Evolutionary conservation across 1,140 invertebrate species (phyloP).

Genomic region (Micrasema minimum): DNA sequence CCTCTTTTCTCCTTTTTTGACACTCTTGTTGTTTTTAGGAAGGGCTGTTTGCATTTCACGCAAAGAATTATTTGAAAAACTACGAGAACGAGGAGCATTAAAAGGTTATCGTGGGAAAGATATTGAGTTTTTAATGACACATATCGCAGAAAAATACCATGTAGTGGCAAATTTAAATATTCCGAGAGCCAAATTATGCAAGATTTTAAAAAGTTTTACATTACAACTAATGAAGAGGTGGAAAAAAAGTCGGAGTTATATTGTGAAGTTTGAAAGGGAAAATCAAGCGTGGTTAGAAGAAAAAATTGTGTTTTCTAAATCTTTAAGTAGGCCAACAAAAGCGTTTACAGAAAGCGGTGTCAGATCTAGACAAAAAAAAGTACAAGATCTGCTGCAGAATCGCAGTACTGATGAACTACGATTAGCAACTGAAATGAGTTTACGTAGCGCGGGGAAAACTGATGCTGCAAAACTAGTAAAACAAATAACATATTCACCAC

Average conservation of each 20-base stretch:
- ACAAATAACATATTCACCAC: conserved; percentile 1
- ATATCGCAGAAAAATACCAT: not conserved
- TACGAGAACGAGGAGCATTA: not conserved
- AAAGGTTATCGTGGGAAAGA: not conserved
- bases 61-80: not conserved
- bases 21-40: not conserved
- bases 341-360: not conserved
- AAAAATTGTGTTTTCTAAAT: not conserved
- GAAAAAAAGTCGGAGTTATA: not conserved
- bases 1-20: not conserved
- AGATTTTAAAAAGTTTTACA: not conserved
- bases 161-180: not conserved
- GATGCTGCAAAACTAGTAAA: not conserved
- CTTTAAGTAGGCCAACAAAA: not conserved
- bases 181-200: not conserved
- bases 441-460: not conserved
- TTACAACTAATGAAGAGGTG: not conserved
- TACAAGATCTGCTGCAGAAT: not conserved
- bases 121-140: not conserved
- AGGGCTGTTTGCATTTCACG: not conserved
- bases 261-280: not conserved
- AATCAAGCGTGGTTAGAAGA: not conserved
- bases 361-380: conserved; percentile 6
- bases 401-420: conserved; percentile 1
- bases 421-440: conserved; percentile 1